Conservation (phyloP, 2,113 vertebrate genomes). For the Pterophyllum scalare region DNA sequence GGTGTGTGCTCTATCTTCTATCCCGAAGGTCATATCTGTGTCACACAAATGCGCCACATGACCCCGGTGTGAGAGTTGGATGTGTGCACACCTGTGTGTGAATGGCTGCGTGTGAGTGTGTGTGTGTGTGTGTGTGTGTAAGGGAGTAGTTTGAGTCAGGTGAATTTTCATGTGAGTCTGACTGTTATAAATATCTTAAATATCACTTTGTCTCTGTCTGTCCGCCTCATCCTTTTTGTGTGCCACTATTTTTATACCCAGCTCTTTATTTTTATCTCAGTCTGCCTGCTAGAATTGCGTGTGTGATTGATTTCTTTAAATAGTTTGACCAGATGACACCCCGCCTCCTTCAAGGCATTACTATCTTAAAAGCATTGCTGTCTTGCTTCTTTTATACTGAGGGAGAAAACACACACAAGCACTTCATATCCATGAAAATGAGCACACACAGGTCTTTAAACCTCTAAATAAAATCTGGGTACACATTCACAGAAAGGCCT, state of each 20-base stretch:
- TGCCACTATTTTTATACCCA: conserved; percentile 56
- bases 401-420: background rate
- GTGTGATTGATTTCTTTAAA: conserved; percentile 54
- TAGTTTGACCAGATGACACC: conserved; percentile 51
- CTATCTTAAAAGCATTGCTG: conserved; percentile 10
- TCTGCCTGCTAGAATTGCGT: conserved; percentile 20
- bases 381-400: background rate
- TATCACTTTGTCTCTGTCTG: conserved; percentile 53
- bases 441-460: background rate
- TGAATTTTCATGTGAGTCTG: conserved; percentile 39
- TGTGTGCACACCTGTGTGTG: conserved; percentile 3
- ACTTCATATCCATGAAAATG: background rate
- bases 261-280: conserved; percentile 59
- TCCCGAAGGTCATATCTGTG: conserved; percentile 53
- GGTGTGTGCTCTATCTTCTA: conserved; percentile 78
- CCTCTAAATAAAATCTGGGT: background rate
- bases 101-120: background rate
- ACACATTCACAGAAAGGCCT: background rate
- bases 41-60: conserved; percentile 42
- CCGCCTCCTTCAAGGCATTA: conserved; percentile 28
- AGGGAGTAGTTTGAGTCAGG: conserved; percentile 41
- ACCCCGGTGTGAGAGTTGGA: conserved; percentile 34
- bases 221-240: conserved; percentile 43
- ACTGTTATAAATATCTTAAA: conserved; percentile 64
- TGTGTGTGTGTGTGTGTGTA: conserved; percentile 1